phyloP scores from a whole-genome alignment of 2,797 vertebrate genomes.

The Petrocephalus sullivani region DNA sequence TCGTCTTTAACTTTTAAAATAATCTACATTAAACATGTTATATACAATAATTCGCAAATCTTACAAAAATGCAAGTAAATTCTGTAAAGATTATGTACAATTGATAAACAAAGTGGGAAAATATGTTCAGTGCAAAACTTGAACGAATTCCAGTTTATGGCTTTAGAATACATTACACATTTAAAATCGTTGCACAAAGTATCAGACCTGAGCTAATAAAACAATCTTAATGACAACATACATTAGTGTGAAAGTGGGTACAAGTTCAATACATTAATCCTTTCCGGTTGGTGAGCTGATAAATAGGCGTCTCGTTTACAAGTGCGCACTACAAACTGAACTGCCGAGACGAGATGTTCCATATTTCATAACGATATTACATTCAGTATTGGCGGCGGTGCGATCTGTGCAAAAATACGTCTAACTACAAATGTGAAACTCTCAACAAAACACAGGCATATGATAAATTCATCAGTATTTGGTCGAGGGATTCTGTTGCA shows the following conservation, averaged over 20 bases:
- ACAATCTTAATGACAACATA: slow-evolving; percentile 39
- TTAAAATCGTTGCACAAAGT: slow-evolving; percentile 54
- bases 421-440: slow-evolving; percentile 9
- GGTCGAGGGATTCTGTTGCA: background rate
- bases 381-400: background rate
- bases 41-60: slow-evolving; percentile 56
- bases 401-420: background rate
- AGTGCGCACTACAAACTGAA: slow-evolving; percentile 57
- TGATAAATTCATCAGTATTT: background rate
- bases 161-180: slow-evolving; percentile 47
- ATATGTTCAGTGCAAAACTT: slow-evolving; percentile 2
- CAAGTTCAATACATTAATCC: slow-evolving; percentile 29
- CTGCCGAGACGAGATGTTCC: slow-evolving; percentile 41
- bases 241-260: slow-evolving; percentile 41
- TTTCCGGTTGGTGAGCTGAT: background rate
- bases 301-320: slow-evolving; percentile 50
- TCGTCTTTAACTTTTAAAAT: slow-evolving; percentile 70
- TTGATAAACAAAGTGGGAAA: slow-evolving; percentile 46
- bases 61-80: slow-evolving; percentile 63
- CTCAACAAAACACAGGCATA: background rate
- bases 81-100: slow-evolving; percentile 54
- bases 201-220: slow-evolving; percentile 42
- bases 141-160: slow-evolving; percentile 1
- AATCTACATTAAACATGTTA: slow-evolving; percentile 59
- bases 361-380: slow-evolving; percentile 12